These are phyloP conservation scores for Scylla paramamosain DNA, from an alignment of 1,140 invertebrate species.

Conservation along the genomic window DNA sequence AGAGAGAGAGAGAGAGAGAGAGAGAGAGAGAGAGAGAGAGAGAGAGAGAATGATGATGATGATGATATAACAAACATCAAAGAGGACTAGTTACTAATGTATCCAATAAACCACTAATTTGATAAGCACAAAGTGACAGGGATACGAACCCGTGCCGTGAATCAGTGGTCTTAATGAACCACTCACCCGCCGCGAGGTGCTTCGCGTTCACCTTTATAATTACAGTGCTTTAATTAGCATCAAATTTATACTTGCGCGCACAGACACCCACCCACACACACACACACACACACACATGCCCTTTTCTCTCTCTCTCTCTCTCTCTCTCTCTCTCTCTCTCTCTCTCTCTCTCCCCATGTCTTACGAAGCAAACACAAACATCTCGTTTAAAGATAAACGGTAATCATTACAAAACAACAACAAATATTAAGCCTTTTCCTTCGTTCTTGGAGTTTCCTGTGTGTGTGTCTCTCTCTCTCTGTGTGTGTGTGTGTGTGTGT, in stretches of 20 bases:
- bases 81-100: no score
- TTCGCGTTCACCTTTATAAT: no score
- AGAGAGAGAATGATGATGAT: constrained; percentile 15
- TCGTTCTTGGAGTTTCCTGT: background rate
- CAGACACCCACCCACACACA: no score
- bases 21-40: constrained; percentile 38
- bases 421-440: background rate
- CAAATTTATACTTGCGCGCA: no score
- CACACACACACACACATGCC: background rate
- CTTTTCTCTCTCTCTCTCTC: background rate
- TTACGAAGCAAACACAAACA: background rate
- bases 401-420: background rate
- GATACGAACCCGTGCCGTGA: no score
- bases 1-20: background rate
- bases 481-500: background rate
- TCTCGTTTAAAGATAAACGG: background rate
- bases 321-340: no score
- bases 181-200: no score
- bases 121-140: no score
- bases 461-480: background rate
- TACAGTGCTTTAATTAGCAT: no score
- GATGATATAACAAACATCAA: background rate
- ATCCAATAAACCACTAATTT: no score
- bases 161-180: no score
- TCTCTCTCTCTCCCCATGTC: no score